These are phyloP conservation scores for Crypturellus undulatus DNA, from an alignment of 2,113 vertebrate species.

Conservation along the genomic window DNA sequence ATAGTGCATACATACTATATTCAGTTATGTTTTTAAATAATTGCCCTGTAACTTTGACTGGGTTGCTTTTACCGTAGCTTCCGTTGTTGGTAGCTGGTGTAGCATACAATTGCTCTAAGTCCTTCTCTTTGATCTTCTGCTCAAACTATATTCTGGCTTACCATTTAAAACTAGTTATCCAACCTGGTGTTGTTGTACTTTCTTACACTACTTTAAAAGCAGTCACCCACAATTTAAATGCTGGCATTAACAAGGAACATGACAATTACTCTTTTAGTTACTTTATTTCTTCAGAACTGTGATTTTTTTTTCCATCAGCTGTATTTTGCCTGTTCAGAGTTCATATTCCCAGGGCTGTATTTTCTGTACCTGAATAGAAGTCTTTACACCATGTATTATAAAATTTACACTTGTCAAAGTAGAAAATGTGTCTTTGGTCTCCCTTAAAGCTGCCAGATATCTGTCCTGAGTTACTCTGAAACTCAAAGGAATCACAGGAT, in stretches of 20 bases:
- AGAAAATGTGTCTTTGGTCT: not conserved
- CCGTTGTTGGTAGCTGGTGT: slow-evolving; percentile 7
- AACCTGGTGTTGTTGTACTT: not conserved
- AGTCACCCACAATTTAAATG: not conserved
- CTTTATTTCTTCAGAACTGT: slow-evolving; percentile 25
- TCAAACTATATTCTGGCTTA: slow-evolving; percentile 31
- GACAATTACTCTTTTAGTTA: not conserved
- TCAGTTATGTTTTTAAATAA: slow-evolving; percentile 43
- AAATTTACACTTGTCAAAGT: not conserved
- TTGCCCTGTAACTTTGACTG: not conserved
- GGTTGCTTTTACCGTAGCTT: slow-evolving; percentile 2
- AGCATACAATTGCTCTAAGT: not conserved
- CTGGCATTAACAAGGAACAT: not conserved
- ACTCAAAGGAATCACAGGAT: not conserved
- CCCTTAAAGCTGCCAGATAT: not conserved
- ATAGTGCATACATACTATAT: slow-evolving; percentile 37
- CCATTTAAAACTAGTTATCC: not conserved
- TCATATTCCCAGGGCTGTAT: not conserved
- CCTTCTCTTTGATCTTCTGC: not conserved
- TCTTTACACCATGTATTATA: not conserved
- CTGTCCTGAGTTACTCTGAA: not conserved
- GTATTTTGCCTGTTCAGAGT: not conserved
- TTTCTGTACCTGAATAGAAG: not conserved
- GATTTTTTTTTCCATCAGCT: not conserved
- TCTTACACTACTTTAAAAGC: not conserved